Conservation (phyloP, 2,113 vertebrate species). For the Thamnophis sirtalis region DNA sequence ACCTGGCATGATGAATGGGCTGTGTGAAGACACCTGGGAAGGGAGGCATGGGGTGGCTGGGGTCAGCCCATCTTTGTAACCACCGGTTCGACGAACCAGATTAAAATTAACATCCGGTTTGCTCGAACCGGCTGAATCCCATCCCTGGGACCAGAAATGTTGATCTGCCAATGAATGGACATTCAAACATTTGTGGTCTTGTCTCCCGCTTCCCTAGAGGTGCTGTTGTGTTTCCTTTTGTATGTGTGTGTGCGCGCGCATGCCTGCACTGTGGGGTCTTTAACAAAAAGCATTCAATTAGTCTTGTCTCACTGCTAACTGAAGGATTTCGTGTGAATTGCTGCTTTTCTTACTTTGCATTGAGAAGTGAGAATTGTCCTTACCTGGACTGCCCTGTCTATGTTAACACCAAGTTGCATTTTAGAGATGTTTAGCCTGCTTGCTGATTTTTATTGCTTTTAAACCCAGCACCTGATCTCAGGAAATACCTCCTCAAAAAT, state of each 20-base stretch:
- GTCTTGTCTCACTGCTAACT: conserved; percentile 46
- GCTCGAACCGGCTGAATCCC: too few species aligned
- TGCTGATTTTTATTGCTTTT: conserved; percentile 50
- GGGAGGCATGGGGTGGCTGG: too few species aligned
- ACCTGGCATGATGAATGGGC: too few species aligned
- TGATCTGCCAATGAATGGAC: not conserved
- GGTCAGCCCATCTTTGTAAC: too few species aligned
- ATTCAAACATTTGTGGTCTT: conserved; percentile 37
- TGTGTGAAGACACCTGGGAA: too few species aligned
- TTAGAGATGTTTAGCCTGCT: conserved; percentile 44
- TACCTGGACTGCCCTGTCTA: conserved; percentile 23
- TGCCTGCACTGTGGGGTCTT: conserved; percentile 38
- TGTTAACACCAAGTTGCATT: conserved; percentile 43
- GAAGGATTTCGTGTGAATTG: conserved; percentile 53
- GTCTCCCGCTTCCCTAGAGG: conserved; percentile 41
- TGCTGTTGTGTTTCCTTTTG: not conserved
- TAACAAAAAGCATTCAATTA: conserved; percentile 32
- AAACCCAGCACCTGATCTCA: conserved; percentile 56
- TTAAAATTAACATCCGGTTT: too few species aligned
- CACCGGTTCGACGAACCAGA: too few species aligned
- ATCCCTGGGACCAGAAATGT: not conserved
- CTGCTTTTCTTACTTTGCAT: conserved; percentile 70
- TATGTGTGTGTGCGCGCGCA: too few species aligned
- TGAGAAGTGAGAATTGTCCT: conserved; percentile 62
- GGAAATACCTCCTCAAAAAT: conserved; percentile 65